Percentiles rank a stretch among this genome's conserved stretches.
Evolutionary conservation across 2,113 vertebrate species (phyloP).

Genomic region (Amphilophus citrinellus): DNA sequence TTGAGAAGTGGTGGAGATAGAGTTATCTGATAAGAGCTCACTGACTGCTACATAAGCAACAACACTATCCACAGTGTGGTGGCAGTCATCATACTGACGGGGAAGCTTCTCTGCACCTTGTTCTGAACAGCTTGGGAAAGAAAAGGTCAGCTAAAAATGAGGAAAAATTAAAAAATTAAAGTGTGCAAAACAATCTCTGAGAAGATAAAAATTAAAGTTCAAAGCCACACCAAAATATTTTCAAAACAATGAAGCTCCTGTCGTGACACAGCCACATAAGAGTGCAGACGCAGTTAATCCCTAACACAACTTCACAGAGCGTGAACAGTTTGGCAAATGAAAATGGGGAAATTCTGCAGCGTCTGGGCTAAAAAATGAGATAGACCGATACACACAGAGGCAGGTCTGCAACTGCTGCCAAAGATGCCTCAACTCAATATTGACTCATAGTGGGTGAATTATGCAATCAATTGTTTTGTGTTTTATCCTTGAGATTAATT

Average conservation of each 20-base stretch:
- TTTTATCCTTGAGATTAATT: slow-evolving; percentile 31
- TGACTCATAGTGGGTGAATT: slow-evolving; percentile 22
- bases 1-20: neutral
- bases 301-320: slow-evolving; percentile 10
- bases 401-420: slow-evolving; percentile 22
- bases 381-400: neutral
- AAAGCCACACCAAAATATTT: slow-evolving; percentile 21
- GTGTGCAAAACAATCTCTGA: slow-evolving; percentile 10
- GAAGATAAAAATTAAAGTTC: slow-evolving; percentile 19
- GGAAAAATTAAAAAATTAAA: neutral
- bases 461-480: slow-evolving; percentile 38
- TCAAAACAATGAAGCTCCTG: slow-evolving; percentile 14
- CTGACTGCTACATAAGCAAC: slow-evolving; percentile 4
- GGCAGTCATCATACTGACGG: neutral
- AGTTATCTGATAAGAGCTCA: neutral
- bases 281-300: slow-evolving; percentile 24
- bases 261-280: neutral
- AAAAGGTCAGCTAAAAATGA: slow-evolving; percentile 10
- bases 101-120: neutral
- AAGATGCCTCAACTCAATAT: slow-evolving; percentile 14
- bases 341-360: slow-evolving; percentile 13
- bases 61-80: neutral
- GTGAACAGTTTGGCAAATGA: slow-evolving; percentile 34
- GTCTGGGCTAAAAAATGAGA: slow-evolving; percentile 31
- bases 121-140: neutral